A percentile compares a stretch with the other conserved stretches of the same genome.
These are phyloP conservation scores for Dicycla oo DNA, from an alignment of 2,888 invertebrate species.

Conservation along the genomic window DNA sequence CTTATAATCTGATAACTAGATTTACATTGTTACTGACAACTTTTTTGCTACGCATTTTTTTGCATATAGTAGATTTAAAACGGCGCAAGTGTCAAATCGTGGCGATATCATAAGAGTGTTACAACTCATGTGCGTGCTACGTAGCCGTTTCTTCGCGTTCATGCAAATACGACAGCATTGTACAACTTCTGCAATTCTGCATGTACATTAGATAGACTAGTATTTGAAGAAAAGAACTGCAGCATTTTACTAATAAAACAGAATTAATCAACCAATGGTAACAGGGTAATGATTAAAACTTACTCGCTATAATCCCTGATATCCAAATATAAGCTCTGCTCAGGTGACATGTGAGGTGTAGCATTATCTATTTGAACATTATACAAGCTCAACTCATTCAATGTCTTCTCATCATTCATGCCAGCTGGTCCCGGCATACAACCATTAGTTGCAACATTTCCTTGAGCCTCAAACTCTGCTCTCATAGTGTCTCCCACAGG, in stretches of 20 bases:
- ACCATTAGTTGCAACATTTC: slow-evolving; percentile 35
- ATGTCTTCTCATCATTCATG: slow-evolving; percentile 80
- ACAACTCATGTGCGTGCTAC: background rate
- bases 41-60: background rate
- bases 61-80: background rate
- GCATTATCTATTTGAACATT: slow-evolving; percentile 87
- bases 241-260: background rate
- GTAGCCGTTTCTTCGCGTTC: no score
- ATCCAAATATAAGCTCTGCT: slow-evolving; percentile 86
- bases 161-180: background rate
- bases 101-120: background rate
- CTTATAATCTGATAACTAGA: slow-evolving; percentile 33
- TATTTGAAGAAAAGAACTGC: background rate
- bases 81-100: background rate
- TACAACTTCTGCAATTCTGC: background rate
- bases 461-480: slow-evolving; percentile 49
- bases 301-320: slow-evolving; percentile 87
- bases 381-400: slow-evolving; percentile 86
- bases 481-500: slow-evolving; percentile 69
- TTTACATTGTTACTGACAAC: background rate
- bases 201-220: background rate
- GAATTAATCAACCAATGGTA: background rate
- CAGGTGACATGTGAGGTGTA: slow-evolving; percentile 86
- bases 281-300: slow-evolving; percentile 64
- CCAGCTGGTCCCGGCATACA: slow-evolving; percentile 58